These are phyloP conservation scores for Alloplasta piceator DNA, from an alignment of 2,888 invertebrate species.

Conservation along the genomic window DNA sequence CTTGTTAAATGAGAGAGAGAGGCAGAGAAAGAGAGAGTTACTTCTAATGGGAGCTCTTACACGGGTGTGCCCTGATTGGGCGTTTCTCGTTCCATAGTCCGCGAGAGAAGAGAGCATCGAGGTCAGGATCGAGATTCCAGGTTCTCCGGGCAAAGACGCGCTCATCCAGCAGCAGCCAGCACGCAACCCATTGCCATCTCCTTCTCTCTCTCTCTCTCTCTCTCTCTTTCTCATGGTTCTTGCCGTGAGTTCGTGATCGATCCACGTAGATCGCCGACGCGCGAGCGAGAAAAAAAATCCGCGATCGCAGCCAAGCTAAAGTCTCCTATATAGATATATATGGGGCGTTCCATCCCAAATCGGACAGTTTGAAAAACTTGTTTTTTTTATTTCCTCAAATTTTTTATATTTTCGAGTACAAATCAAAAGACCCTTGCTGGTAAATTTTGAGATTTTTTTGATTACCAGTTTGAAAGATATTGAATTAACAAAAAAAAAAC, in stretches of 20 bases:
- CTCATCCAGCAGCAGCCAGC: conserved; percentile 58
- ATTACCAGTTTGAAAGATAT: too few species aligned
- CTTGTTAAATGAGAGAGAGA: background rate
- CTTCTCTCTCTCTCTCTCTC: conserved; percentile 35
- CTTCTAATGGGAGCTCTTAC: conserved; percentile 60
- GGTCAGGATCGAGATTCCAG: conserved; percentile 68
- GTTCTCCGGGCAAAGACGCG: conserved; percentile 52
- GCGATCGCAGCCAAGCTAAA: conserved; percentile 7
- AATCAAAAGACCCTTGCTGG: too few species aligned
- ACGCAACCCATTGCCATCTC: conserved; percentile 59
- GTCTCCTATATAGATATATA: conserved; percentile 9
- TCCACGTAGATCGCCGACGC: conserved; percentile 52
- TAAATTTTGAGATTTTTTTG: too few species aligned
- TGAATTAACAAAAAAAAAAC: too few species aligned
- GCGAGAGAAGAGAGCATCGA: conserved; percentile 62
- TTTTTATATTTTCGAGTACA: too few species aligned
- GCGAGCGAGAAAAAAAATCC: conserved; percentile 26
- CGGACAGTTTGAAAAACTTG: too few species aligned
- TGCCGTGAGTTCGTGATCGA: conserved; percentile 60
- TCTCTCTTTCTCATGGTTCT: conserved; percentile 5
- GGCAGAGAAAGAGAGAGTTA: conserved; percentile 27
- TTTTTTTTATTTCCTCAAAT: too few species aligned
- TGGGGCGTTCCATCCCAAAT: too few species aligned
- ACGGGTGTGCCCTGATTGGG: conserved; percentile 48
- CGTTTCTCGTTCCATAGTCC: conserved; percentile 45